Base-by-base conservation (phyloP, 1,140 invertebrate species). In the Aradophagus sp. region DNA sequence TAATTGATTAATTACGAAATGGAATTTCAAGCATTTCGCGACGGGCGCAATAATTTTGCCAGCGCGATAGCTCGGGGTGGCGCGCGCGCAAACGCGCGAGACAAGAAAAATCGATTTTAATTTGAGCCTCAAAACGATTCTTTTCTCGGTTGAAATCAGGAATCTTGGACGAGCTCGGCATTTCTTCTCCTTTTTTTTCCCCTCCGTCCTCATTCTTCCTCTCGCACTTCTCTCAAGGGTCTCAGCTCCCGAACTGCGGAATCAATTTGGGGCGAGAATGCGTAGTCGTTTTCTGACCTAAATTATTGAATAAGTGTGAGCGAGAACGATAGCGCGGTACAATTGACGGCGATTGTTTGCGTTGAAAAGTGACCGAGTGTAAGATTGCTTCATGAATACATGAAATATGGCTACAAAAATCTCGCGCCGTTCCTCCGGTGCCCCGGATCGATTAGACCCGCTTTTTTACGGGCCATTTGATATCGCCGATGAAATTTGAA, bases 301-400 rank as follows among this genome's bases (percentile, higher is more conserved):
- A 66, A 72, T 72, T 72, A 72, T 72, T 66, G 61, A 72, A 72
- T 72, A 72, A 72, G 69, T 66, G 61, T 72, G 69, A 72, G 69
- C 45, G 56, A 66, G 69, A 72, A 72, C 69, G 69, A 72, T 72
- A 55, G 68, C 61, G 61, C 48, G 69, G 62, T 67, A 62, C 62
- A 56, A 72, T 67, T 72, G 62, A 56, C 69, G 62, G 56, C 69
- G 62, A 72, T 72, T 67, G 69, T 72, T 72, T 66, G 61, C 61
- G 68, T 63, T 63, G 58, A 63, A 61, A 66, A 71, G 55, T 71
- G 68, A 71, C 68, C 68, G 55, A 50, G 61, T 66, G 59, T 61
- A 44, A 71, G 68, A 71, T 71, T 66, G 55, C 61, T 59, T 66
- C 68, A 71, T 71, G 59, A 61, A 71, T 65, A 59, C 55, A 68